Conservation (phyloP, 2,888 invertebrate genomes). For the Dynastes tityus region DNA sequence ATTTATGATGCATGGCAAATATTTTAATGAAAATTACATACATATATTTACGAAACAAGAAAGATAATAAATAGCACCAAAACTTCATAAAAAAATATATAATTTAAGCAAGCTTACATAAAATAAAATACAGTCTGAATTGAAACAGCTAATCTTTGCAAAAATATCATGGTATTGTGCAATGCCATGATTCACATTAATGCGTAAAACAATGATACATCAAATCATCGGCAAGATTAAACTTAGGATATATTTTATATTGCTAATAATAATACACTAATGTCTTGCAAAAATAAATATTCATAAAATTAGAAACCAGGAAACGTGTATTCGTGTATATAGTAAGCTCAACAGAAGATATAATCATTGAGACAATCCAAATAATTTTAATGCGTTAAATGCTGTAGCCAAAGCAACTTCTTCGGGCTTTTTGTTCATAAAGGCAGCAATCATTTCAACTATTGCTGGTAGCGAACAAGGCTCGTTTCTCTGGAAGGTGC, state of each 20-base stretch:
- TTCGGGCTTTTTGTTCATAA: slow-evolving; percentile 88
- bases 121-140: slow-evolving; percentile 18
- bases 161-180: slow-evolving; percentile 29
- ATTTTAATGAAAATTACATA: slow-evolving; percentile 6
- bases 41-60: slow-evolving; percentile 20
- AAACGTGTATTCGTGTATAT: slow-evolving; percentile 13
- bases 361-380: slow-evolving; percentile 83
- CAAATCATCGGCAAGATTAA: slow-evolving; percentile 40
- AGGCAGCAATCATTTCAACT: slow-evolving; percentile 95
- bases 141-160: slow-evolving; percentile 23
- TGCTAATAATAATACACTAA: slow-evolving; percentile 27
- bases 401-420: slow-evolving; percentile 93
- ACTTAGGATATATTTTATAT: slow-evolving; percentile 29
- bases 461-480: slow-evolving; percentile 95
- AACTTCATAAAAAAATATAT: slow-evolving; percentile 46
- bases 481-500: slow-evolving; percentile 96
- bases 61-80: slow-evolving; percentile 41
- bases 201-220: slow-evolving; percentile 11
- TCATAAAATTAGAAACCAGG: slow-evolving; percentile 31
- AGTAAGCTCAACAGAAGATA: slow-evolving; percentile 7
- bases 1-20: slow-evolving; percentile 52
- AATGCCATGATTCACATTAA: slow-evolving; percentile 28
- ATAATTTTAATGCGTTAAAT: slow-evolving; percentile 92
- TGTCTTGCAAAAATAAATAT: slow-evolving; percentile 39
- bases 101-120: slow-evolving; percentile 17